Base-by-base conservation (phyloP, 1,140 invertebrate species). In the Halotydeus destructor region DNA sequence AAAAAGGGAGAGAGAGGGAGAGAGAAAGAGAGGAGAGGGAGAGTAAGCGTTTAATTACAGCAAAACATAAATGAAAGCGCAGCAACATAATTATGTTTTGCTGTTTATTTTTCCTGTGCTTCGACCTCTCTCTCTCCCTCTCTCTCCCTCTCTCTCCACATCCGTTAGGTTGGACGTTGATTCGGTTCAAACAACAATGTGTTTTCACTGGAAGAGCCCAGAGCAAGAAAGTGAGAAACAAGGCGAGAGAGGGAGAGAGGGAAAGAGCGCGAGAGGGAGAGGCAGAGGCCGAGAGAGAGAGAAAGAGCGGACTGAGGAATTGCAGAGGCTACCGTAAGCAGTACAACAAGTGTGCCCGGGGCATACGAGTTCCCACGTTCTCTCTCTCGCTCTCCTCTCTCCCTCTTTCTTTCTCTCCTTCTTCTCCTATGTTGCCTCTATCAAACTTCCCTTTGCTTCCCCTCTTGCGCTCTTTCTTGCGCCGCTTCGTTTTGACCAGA, bases 321-420 rank as follows among this genome's bases (percentile, higher is more conserved):
- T 9, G 18, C 16, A 9, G 2, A 35, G 11, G 18, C 16, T 21
- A n/a, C 9, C 11, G 11, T n/a, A 16, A 35, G 9, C 33, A 35
- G 11, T 21, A 35, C 18, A n/a, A 9, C 11, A 3, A 35, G 9
- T n/a, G 23, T n/a, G 9, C 11, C 18, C 23, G 11, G 23, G 16
- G 18, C 9, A 35, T 9, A 35, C 23, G 11, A 19, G 16, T 18
- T 35, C 23, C 23, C 23, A 19, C 11, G 24, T 12, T 37, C 35
- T 37, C 35, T 21, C 14, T 36, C 33, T 35, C 33, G 18, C 6
- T 21, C 23, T 21, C 26, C 18, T 37, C 35, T 36, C 34, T 36
- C 34, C 26, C 33, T 37, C 5, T 37, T n/a, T 37, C 35, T 37
- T 31, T 31, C 30, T 16, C 16, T 16, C 16, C 30, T n/a, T 31